Base-by-base conservation (phyloP, 2,113 vertebrate genomes). In the Oryzias melastigma region DNA sequence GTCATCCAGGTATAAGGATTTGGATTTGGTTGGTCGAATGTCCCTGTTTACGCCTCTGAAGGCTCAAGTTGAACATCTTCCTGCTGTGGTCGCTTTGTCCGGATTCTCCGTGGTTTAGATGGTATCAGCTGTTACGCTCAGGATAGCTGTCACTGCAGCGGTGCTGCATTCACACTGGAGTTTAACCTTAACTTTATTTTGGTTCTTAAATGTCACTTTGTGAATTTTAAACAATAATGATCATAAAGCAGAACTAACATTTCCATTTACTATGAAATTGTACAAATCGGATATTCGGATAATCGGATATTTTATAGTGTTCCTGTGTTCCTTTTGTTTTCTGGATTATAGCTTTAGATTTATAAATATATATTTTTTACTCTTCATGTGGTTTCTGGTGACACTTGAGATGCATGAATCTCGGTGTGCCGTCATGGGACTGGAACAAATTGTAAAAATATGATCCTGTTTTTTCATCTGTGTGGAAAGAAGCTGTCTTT, bases 1-100 rank as follows among this genome's bases (percentile, higher is more conserved):
- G 87, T 99, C 79, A 98, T 99, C 76, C 96, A 99, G 93, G 97
- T 98, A 22, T 15, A 8, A 15, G 4, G 1, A 45, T 44, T 14
- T 24, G 54, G 22, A 16, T 5, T n/a, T 3, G 16, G 15, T n/a
- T 42, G 41, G 14, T 46, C 4, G 1, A 22, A 65, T 25, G 16
- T n/a, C 2, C 7, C 5, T 49, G 18, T 67, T 73, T 27, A 25
- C 6, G 18, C 29, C 18, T 45, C 19, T 12, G 17, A 49, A 55
- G 51, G 14, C 7, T 62, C 19, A 17, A 7, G 4, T 6, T 20
- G 14, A 49, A 22, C 7, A 24, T 4, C 49, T 40, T 35, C 18
- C 35, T 35, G 13, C 48, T 14, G 4, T 27, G 58, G 41, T 45
- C 24, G 45, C 41, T 43, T 24, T 49, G 4, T 47, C 2, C 10